Base-by-base conservation (phyloP, 1,140 invertebrate genomes). In the Ruditapes philippinarum region DNA sequence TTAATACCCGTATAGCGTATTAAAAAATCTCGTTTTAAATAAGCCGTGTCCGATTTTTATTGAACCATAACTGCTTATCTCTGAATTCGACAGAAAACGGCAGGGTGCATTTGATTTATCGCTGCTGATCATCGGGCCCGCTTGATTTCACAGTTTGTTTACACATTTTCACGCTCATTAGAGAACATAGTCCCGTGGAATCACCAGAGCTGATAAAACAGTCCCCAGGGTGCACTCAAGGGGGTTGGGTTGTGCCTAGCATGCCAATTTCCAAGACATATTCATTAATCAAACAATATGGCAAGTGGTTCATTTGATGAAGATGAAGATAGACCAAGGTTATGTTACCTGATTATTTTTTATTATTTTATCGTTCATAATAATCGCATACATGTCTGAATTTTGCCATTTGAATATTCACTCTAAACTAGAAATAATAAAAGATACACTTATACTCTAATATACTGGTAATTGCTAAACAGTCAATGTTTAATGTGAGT, bases 141-240 rank as follows among this genome's bases (percentile, higher is more conserved):
- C 85, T 88, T 60, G 85, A 88, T 88, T 88, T 79, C 85, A 80
- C 85, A 88, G 85, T 88, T 88, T 88, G 85, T 88, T 88, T 88
- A 79, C 85, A 88, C 74, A 80, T 88, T 88, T 88, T 87, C 76
- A 88, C 76, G 85, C 73, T 88, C 73, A 88, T 88, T 88, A 88
- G 45, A 45, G 62, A 42, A 79, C 28, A 76, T 76, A 88, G 81
- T 83, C 49, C 38, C 22, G 9, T 19, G 28, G 81, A 70, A 62
- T 22, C 81, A 14, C 57, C 42, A 65, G 40, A 83, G 31, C 25
- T 65, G 81, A 86, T 65, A 86, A 45, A 42, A 25, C 54, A 2
- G 36, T 49, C 84, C 85, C 85, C 22, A 65, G 74, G 76, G 74
- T 80, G n/a, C 76, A 42, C 60, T 78, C 22, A 65, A 28, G 5